phyloP scores from a whole-genome alignment of 2,888 invertebrate species.

The Harpalus rufipes region DNA sequence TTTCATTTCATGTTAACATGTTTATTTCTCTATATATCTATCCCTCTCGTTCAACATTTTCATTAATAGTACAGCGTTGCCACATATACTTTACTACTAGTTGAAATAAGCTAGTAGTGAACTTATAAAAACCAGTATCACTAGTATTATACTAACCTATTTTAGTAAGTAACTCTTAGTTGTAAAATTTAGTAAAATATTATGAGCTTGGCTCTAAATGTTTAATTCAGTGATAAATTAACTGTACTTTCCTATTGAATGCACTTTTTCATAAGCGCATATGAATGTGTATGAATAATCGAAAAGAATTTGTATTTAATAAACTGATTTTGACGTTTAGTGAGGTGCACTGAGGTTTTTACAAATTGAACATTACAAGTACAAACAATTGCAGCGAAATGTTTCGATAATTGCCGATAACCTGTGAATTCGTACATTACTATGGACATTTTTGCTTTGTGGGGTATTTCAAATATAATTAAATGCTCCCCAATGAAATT shows the following conservation, averaged over 20 bases:
- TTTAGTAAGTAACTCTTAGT: too few species aligned
- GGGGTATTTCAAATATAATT: not conserved
- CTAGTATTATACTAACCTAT: too few species aligned
- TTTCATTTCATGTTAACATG: too few species aligned
- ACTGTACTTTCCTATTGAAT: not conserved
- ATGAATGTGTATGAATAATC: not conserved
- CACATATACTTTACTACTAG: too few species aligned
- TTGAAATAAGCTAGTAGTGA: too few species aligned
- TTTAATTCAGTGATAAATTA: not conserved
- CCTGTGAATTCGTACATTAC: not conserved
- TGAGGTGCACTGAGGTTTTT: constrained; percentile 1
- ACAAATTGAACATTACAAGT: constrained; percentile 6
- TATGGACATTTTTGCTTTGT: constrained; percentile 2
- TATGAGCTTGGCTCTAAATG: too few species aligned
- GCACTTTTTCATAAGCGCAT: not conserved
- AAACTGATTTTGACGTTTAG: constrained; percentile 3
- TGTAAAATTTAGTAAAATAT: too few species aligned
- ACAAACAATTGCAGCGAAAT: not conserved
- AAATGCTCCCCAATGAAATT: not conserved
- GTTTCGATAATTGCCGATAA: not conserved
- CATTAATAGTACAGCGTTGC: too few species aligned
- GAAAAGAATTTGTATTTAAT: not conserved
- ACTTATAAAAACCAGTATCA: too few species aligned
- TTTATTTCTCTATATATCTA: too few species aligned
- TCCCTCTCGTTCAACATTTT: too few species aligned